Evolutionary conservation across 2,113 vertebrate genomes (phyloP), one percentile per base, ranked within the genome.

Genomic region (Promerops cafer): DNA sequence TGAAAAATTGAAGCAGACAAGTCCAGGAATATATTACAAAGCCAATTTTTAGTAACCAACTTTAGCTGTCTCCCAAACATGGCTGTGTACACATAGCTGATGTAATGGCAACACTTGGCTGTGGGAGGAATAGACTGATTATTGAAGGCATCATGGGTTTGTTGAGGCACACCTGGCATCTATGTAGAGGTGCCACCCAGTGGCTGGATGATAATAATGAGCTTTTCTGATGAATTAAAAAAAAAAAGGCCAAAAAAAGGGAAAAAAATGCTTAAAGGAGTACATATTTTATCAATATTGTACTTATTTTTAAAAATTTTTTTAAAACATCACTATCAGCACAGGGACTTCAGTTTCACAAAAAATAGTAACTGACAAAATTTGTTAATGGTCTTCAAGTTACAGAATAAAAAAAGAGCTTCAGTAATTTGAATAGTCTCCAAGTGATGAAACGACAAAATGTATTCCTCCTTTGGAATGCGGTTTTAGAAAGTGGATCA

Each of bases 161-260:
- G 27, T n/a, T 82, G 56, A 44, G 64, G 53, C 78, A 70, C 40
- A 57, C 37, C 35, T 74, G 80, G 50, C 40, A 50, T 24, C 59
- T 61, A 4, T 72, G 75, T 35, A 44, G 60, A 75, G n/a, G 57
- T 96, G 97, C 97, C 96, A 97, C 91, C 96, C 79, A 91, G 96
- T 94, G 97, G 96, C 76, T 84, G 76, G 22, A 66, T 49, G 30
- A 42, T 61, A 70, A 53, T 47, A 80, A 88, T 13, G 52, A 86
- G 17, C 14, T 90, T 76, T 61, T 70, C 45, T 53, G 37, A 49
- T 56, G 11, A 35, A 42, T 27, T 16, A 8, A 45, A 31, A 30
- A 24, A 22, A 20, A 33, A 30, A 33, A 8, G 26, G 7, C 2
- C 2, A 8, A 18, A 37, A 61, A 1, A 0, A 3, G 2, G 1